These are phyloP conservation scores for Prunella himalayana DNA, from an alignment of 2,113 vertebrate species.

Conservation along the genomic window DNA sequence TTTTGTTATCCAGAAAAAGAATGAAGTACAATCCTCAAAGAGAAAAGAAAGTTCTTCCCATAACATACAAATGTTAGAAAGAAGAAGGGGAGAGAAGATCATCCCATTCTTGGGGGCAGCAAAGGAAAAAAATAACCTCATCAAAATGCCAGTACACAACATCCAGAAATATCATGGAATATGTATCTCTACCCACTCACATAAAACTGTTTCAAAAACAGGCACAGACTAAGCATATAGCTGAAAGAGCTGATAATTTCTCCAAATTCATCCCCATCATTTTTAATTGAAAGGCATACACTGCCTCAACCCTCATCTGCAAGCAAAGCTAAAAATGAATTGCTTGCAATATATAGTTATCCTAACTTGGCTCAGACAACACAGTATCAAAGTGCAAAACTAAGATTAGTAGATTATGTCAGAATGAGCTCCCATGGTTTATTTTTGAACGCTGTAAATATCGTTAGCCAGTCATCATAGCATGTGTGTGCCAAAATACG, in stretches of 20 bases:
- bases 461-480: conserved; percentile 35
- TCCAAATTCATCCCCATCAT: not conserved
- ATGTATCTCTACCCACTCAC: not conserved
- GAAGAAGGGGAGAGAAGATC: not conserved
- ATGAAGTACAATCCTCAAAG: not conserved
- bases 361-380: conserved; percentile 39
- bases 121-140: not conserved
- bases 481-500: not conserved
- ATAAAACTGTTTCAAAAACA: not conserved
- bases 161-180: not conserved
- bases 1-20: not conserved
- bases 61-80: not conserved
- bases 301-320: conserved; percentile 11
- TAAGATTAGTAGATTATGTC: conserved; percentile 57
- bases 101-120: not conserved
- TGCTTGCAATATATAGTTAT: conserved; percentile 13
- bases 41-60: not conserved
- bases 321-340: conserved; percentile 52
- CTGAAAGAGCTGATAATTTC: not conserved
- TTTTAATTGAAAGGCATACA: conserved; percentile 11
- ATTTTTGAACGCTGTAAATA: conserved; percentile 50
- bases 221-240: not conserved
- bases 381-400: conserved; percentile 45
- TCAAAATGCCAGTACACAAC: not conserved
- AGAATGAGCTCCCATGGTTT: conserved; percentile 46